Base-by-base conservation (phyloP, 2,797 vertebrate species). In the Rhinella marina region DNA sequence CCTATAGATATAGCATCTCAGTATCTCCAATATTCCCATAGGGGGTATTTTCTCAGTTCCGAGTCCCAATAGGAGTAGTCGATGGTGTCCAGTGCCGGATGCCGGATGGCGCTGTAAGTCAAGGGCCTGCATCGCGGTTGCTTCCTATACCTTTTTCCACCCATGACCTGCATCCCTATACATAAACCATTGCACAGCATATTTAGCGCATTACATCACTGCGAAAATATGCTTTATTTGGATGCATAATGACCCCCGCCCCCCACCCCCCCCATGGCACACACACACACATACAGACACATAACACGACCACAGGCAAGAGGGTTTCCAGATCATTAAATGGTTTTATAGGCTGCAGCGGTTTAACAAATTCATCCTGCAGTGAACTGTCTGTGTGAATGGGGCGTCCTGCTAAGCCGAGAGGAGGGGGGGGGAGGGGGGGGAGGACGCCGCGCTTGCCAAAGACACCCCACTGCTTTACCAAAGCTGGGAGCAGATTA, bases 391-490 rank as follows among this genome's bases (percentile, higher is more conserved):
- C 70, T 81, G 54, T 73, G 59, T 82, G 88, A 86, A 80, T 85
- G 72, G 70, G 75, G 72, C 23, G 19, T 72, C 87, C 87, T 79
- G 87, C 87, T 78, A 85, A 12, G 66, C 23, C 5, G 17, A 25
- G 52, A 57, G 76, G 77, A 54, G 29, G 27, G 61, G 1, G 32
- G 5, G 32, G 86, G 76, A 89, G 90, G 87, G 88, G 76, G 25
- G 61, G 70, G 76, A 4, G 90, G 90, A 90, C 91, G 7, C 91
- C 91, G 91, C 91, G 90, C 50, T 90, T 91, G 90, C 92, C 92
- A 93, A 92, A 92, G 92, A 89, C 92, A 80, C 90, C 93, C 93
- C 91, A 91, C 92, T 93, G 92, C 88, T 91, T 89, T 88, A 93
- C 88, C 92, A 92, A 91, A 91, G 91, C 86, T 91, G 89, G 89